These are phyloP conservation scores for Catharus minimus DNA, from an alignment of 2,113 vertebrate genomes.

Conservation along the genomic window DNA sequence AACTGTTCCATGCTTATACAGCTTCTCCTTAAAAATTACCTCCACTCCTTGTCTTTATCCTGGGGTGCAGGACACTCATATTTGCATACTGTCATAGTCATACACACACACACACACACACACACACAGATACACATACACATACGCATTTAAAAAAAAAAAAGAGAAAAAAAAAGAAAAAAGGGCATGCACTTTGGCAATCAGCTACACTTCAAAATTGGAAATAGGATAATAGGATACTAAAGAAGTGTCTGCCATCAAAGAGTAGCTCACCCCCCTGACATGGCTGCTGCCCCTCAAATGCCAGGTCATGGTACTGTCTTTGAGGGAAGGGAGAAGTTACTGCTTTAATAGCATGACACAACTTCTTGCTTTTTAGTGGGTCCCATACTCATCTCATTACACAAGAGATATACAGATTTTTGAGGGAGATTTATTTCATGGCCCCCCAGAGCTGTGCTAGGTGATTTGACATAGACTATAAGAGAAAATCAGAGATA, in stretches of 20 bases:
- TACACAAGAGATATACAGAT: not conserved
- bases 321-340: not conserved
- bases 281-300: not conserved
- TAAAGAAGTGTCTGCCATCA: not conserved
- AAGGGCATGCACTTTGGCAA: not conserved
- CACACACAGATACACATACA: too few relatives aligned
- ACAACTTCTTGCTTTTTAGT: not conserved
- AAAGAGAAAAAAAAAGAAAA: fast-evolving
- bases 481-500: not conserved
- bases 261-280: not conserved
- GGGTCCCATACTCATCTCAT: not conserved
- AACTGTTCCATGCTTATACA: conserved; percentile 51
- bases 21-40: conserved; percentile 59
- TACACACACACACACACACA: too few relatives aligned
- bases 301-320: not conserved
- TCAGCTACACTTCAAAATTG: conserved; percentile 13
- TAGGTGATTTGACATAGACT: not conserved
- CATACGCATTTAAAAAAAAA: too few relatives aligned
- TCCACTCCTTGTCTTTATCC: conserved; percentile 39
- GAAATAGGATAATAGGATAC: not conserved
- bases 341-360: not conserved
- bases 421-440: not conserved
- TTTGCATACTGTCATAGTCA: conserved; percentile 45
- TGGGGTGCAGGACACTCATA: conserved; percentile 16
- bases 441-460: not conserved